A percentile compares a stretch with the other conserved stretches of the same genome.
phyloP scores from a whole-genome alignment of 2,888 invertebrate genomes.

The Holacanthella duospinosa region DNA sequence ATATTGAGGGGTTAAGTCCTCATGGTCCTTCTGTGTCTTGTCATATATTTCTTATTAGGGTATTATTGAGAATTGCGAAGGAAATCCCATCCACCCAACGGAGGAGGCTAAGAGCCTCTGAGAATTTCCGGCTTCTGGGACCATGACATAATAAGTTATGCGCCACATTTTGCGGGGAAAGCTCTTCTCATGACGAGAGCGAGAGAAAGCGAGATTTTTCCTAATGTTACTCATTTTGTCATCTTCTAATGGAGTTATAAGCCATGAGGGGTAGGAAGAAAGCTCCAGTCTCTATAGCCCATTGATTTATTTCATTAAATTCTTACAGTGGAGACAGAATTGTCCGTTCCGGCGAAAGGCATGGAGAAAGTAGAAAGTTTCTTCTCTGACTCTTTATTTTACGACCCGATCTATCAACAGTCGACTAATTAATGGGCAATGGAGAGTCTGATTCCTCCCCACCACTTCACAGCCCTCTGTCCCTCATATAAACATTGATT shows the following conservation, averaged over 20 bases:
- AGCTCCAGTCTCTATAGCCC: constrained; percentile 20
- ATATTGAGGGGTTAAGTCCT: too few relatives aligned
- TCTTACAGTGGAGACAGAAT: constrained; percentile 4
- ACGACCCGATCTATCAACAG: constrained; percentile 38
- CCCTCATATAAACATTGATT: constrained; percentile 37
- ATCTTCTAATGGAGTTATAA: constrained; percentile 38
- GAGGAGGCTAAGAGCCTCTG: too few relatives aligned
- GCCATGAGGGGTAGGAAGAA: constrained; percentile 35
- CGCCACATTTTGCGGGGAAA: not conserved
- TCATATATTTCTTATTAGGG: not conserved
- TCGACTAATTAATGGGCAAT: constrained; percentile 38
- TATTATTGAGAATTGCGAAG: not conserved
- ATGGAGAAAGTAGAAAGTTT: constrained; percentile 24
- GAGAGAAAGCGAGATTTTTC: not conserved
- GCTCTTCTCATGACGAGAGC: not conserved
- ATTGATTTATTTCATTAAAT: constrained; percentile 36
- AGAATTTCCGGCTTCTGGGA: too few relatives aligned
- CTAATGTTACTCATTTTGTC: constrained; percentile 18
- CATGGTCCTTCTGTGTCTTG: too few relatives aligned
- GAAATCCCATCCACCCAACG: not conserved
- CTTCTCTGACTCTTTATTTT: constrained; percentile 21
- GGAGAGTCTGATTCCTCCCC: constrained; percentile 9
- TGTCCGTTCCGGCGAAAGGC: not conserved
- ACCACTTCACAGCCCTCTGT: constrained; percentile 7
- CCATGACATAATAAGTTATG: not conserved